Evolutionary conservation across 1,140 invertebrate genomes (phyloP).

Genomic region (Anastatus disparis): DNA sequence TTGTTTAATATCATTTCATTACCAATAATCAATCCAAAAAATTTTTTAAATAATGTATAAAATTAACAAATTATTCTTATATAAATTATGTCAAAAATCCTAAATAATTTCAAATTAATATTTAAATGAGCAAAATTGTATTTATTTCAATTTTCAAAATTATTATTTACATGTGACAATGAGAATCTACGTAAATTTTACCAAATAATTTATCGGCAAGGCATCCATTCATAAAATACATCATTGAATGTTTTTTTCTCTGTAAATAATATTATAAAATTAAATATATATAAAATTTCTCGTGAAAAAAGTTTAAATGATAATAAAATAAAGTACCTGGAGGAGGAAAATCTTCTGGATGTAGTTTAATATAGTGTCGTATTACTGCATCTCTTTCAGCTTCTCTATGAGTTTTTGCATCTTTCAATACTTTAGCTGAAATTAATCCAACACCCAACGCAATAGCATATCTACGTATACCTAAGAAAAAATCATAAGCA

Average conservation of each 20-base stretch:
- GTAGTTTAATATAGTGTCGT: slow-evolving; percentile 16
- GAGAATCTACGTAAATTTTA: slow-evolving; percentile 25
- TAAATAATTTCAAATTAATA: no score
- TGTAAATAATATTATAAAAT: slow-evolving; percentile 12
- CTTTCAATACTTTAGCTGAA: slow-evolving; percentile 3
- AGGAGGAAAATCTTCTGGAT: slow-evolving; percentile 33
- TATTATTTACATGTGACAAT: slow-evolving; percentile 7
- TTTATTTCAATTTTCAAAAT: slow-evolving; percentile 18
- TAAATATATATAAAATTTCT: neutral
- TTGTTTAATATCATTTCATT: neutral
- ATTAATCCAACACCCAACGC: neutral
- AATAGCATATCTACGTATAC: neutral
- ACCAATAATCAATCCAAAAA: no score
- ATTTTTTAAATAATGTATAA: no score
- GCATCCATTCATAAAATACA: slow-evolving; percentile 3
- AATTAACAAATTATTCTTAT: no score
- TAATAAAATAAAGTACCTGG: slow-evolving; percentile 3
- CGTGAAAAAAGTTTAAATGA: no score
- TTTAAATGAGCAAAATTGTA: no score
- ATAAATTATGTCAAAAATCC: no score
- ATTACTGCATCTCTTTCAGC: slow-evolving; percentile 19
- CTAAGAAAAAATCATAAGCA: slow-evolving; percentile 10
- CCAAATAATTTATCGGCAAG: slow-evolving; percentile 19
- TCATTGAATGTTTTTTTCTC: slow-evolving; percentile 20
- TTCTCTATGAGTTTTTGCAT: slow-evolving; percentile 18